A percentile compares a stretch with the other conserved stretches of the same genome.
phyloP scores from a whole-genome alignment of 2,113 vertebrate genomes.

The Coptodon rendalli region DNA sequence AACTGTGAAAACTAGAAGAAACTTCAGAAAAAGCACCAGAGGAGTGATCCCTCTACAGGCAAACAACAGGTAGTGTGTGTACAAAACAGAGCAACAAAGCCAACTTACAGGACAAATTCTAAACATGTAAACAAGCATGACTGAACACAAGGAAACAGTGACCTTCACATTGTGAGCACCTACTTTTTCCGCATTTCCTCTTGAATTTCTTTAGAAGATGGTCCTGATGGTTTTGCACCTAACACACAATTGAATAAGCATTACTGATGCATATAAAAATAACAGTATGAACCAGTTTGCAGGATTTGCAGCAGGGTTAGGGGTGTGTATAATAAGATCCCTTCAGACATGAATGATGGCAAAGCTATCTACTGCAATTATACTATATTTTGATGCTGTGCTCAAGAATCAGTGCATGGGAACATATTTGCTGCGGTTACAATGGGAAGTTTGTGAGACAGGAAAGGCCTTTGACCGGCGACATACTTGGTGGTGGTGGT shows the following conservation, averaged over 20 bases:
- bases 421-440: not conserved
- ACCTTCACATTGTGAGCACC: conserved; percentile 19
- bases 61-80: not conserved
- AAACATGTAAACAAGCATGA: not conserved
- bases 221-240: conserved; percentile 45
- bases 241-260: not conserved
- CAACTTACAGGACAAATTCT: not conserved
- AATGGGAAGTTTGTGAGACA: not conserved
- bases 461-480: not conserved
- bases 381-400: not conserved
- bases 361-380: not conserved
- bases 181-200: conserved; percentile 82
- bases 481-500: conserved; percentile 44
- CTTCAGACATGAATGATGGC: not conserved
- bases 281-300: not conserved
- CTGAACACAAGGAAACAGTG: not conserved
- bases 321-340: not conserved
- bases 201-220: conserved; percentile 59
- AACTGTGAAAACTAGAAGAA: not conserved
- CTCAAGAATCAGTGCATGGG: not conserved
- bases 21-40: not conserved
- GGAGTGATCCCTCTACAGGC: not conserved
- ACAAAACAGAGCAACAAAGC: not conserved
- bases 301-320: not conserved
- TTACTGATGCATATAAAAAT: not conserved